phyloP scores from a whole-genome alignment of 2,113 vertebrate genomes.

The Bufo gargarizans region DNA sequence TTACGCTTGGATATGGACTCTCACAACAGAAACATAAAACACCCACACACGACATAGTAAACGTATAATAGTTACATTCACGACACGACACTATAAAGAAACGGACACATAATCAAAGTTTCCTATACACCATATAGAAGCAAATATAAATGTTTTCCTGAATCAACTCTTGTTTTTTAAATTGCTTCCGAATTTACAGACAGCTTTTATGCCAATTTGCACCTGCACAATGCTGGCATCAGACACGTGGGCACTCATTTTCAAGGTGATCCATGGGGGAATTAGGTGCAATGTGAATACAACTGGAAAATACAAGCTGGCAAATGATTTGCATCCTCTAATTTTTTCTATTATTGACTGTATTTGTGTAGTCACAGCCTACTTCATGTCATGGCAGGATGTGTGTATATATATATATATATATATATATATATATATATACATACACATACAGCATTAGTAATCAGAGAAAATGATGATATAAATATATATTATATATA shows the following conservation, averaged over 20 bases:
- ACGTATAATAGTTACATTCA: background rate
- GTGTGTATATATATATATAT: background rate
- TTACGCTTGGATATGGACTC: background rate
- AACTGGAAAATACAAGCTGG: background rate
- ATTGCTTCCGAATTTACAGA: conserved; percentile 5
- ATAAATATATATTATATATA: background rate
- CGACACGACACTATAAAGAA: background rate
- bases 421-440: background rate
- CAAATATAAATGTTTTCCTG: background rate
- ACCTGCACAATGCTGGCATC: background rate
- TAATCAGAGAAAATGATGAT: too few relatives aligned
- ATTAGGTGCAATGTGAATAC: conserved; percentile 5
- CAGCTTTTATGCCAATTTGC: conserved; percentile 8
- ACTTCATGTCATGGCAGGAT: background rate
- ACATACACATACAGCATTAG: background rate
- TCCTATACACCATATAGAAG: background rate
- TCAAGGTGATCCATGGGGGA: conserved; percentile 3
- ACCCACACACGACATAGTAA: background rate
- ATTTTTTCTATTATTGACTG: background rate
- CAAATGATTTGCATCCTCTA: background rate
- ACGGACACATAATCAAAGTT: background rate
- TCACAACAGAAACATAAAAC: background rate
- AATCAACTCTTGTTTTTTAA: background rate
- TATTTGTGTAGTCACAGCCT: background rate
- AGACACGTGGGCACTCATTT: background rate